A percentile compares a stretch with the other conserved stretches of the same genome.
phyloP scores from a whole-genome alignment of 2,888 invertebrate species.

The Pseudanteris insignis region DNA sequence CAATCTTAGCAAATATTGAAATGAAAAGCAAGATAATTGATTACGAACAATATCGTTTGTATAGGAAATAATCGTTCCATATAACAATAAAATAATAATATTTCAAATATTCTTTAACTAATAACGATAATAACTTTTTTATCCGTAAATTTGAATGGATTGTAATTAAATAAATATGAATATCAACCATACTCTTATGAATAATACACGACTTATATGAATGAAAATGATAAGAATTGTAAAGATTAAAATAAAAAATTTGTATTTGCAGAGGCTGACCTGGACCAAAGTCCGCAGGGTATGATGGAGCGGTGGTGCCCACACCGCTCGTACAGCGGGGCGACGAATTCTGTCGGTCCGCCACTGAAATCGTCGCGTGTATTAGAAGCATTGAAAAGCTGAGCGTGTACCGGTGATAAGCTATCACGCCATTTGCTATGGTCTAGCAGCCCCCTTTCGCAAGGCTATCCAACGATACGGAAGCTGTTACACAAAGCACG shows the following conservation, averaged over 20 bases:
- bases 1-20: too few relatives aligned
- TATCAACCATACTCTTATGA: too few relatives aligned
- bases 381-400: slow-evolving; percentile 34
- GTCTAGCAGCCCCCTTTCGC: slow-evolving; percentile 29
- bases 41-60: too few relatives aligned
- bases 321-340: slow-evolving; percentile 56
- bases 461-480: slow-evolving; percentile 27
- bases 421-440: slow-evolving; percentile 34
- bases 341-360: slow-evolving; percentile 40
- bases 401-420: slow-evolving; percentile 40
- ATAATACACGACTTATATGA: not conserved
- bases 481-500: slow-evolving; percentile 43
- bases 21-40: too few relatives aligned
- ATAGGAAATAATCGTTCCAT: too few relatives aligned
- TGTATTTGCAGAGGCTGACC: slow-evolving; percentile 68
- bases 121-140: too few relatives aligned
- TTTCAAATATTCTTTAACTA: too few relatives aligned
- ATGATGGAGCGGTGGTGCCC: slow-evolving; percentile 67
- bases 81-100: too few relatives aligned
- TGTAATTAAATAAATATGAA: too few relatives aligned
- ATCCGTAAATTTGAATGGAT: too few relatives aligned
- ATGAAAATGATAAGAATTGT: not conserved
- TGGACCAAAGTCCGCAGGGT: slow-evolving; percentile 73
- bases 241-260: not conserved
- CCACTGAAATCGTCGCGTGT: slow-evolving; percentile 45